Base-by-base conservation (phyloP, 2,113 vertebrate genomes). In the Nesoenas mayeri region DNA sequence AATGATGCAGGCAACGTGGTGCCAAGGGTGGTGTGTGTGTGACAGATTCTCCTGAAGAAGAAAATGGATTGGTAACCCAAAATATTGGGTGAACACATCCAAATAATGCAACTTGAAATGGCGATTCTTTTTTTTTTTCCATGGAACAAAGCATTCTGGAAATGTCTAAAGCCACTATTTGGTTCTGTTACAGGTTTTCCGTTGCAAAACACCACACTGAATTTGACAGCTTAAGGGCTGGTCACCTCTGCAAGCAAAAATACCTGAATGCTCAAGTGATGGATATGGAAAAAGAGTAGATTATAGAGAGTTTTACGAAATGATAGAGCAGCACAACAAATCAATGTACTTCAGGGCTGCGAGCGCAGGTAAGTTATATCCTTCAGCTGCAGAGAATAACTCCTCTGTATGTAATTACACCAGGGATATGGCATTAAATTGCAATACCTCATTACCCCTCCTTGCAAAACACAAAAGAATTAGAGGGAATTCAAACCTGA, bases 301-400 rank as follows among this genome's bases (percentile, higher is more conserved):
- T 96, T 94, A 96, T 66, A 88, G 64, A 62, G n/a, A 85, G 91
- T 77, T 87, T 88, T 83, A 83, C 44, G 47, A 94, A 96, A 89
- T 92, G 93, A 95, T 77, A 91, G 81, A 94, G 85, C 66, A 89
- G 89, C 78, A 85, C 92, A 96, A 93, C 74, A 94, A 85, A 92
- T 95, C 94, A 93, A 87, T 95, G 91, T 2, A 5, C 62, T 74
- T 89, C 31, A 66, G 80, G 47, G 34, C 32, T 96, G 86, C 72
- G 79, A 53, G 73, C 2, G 2, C 69, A 89, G 94, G 71, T 91
- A 89, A 61, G 87, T 85, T 87, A 87, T 65, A 77, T 85, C 47
- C 66, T 91, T 83, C 0, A 1, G 64, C 66, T 69, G 81, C 71
- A 80, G 53, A 79, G 85, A 88, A 77, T 85, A 88, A 73, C 88